Conservation (phyloP, 2,797 vertebrate genomes). For the Ambastaia sidthimunki region DNA sequence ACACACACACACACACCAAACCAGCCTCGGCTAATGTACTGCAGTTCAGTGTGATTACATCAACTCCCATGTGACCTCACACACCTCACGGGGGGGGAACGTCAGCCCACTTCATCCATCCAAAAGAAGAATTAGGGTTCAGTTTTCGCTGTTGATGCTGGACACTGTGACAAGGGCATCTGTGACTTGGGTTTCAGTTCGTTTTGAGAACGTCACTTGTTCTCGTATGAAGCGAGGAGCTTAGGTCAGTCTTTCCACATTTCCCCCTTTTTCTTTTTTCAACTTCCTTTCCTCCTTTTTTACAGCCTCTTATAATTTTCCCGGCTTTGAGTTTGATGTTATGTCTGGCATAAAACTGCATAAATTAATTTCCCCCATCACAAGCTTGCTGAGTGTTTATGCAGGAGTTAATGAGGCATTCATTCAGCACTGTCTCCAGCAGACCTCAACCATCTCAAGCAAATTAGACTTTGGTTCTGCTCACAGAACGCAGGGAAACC, state of each 20-base stretch:
- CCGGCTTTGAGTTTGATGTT: conserved; percentile 60
- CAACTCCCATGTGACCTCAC: conserved; percentile 9
- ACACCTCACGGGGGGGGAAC: neutral
- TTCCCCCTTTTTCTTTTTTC: conserved; percentile 5
- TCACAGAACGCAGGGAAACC: conserved; percentile 6
- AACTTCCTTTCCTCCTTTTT: conserved; percentile 11
- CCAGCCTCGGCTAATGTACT: conserved; percentile 41
- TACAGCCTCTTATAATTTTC: conserved; percentile 20
- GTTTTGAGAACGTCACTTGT: conserved; percentile 27
- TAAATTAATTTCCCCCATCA: conserved; percentile 72
- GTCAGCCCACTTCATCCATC: neutral
- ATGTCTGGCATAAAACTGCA: conserved; percentile 67
- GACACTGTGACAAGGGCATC: conserved; percentile 37
- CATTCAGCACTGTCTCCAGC: conserved; percentile 72
- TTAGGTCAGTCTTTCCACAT: conserved; percentile 36
- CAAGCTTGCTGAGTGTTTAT: conserved; percentile 71
- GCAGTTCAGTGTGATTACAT: conserved; percentile 44
- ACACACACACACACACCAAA: conserved; percentile 32
- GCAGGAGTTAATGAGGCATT: conserved; percentile 77
- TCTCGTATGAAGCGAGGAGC: conserved; percentile 7
- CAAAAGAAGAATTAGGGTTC: conserved; percentile 31
- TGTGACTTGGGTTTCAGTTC: conserved; percentile 44
- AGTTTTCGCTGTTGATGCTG: conserved; percentile 47
- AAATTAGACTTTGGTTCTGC: conserved; percentile 63
- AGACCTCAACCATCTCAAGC: conserved; percentile 67